phyloP scores from a whole-genome alignment of 2,797 vertebrate genomes.

The Pteropus rufus region DNA sequence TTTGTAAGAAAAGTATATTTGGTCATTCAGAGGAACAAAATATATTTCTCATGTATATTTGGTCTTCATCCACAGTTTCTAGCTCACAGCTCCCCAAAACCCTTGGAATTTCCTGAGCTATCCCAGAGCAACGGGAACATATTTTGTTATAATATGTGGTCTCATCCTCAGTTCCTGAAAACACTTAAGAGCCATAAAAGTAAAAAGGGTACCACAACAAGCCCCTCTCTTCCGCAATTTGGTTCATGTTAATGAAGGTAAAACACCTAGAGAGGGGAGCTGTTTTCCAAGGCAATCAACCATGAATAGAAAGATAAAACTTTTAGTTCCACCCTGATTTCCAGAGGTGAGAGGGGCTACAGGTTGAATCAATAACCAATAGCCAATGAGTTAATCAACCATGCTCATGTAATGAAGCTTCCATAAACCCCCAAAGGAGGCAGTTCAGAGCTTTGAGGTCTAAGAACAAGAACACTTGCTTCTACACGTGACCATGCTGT shows the following conservation, averaged over 20 bases:
- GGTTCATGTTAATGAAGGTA: neutral
- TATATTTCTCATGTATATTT: neutral
- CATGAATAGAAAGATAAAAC: neutral
- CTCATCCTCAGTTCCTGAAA: neutral
- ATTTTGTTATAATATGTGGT: neutral
- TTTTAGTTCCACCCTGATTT: neutral
- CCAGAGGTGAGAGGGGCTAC: neutral
- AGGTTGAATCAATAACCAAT: neutral
- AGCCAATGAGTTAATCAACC: neutral
- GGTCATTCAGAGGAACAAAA: neutral
- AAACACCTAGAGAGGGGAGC: neutral
- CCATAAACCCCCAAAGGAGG: neutral
- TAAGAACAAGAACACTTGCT: neutral
- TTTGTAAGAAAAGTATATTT: neutral
- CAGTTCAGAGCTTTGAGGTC: neutral
- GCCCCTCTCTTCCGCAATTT: neutral
- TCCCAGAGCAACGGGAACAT: neutral
- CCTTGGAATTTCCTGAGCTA: neutral
- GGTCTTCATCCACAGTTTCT: neutral
- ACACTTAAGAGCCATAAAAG: neutral
- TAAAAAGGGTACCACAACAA: neutral
- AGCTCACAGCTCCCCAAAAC: neutral
- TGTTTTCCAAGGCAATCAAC: neutral
- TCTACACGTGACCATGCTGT: neutral
- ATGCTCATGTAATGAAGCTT: neutral